Percentiles rank a stretch among this genome's conserved stretches.
phyloP scores from a whole-genome alignment of 2,797 vertebrate species.

The Anguilla pacifica region DNA sequence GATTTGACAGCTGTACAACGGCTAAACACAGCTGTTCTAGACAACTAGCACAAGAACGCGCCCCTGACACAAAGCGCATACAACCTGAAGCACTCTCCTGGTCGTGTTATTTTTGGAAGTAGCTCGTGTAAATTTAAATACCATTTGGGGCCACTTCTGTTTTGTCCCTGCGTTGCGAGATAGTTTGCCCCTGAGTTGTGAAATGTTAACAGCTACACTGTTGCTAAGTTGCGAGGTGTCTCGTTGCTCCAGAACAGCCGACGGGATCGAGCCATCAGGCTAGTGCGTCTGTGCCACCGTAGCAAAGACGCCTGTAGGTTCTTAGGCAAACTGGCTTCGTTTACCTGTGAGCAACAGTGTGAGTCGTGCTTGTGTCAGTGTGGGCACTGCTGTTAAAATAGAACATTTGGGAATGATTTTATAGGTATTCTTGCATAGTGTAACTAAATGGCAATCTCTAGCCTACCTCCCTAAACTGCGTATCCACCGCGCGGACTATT shows the following conservation, averaged over 20 bases:
- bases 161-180: neutral
- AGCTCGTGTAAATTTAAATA: too few relatives aligned
- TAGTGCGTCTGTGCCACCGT: neutral
- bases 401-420: neutral
- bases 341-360: neutral
- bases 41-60: constrained; percentile 38
- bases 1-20: constrained; percentile 48
- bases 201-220: neutral
- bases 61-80: constrained; percentile 2
- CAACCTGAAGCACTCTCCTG: neutral
- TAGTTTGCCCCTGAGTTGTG: neutral
- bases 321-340: neutral
- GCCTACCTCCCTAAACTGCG: neutral
- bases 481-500: neutral
- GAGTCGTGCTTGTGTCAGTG: neutral
- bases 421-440: neutral
- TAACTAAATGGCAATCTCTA: neutral
- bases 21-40: constrained; percentile 58
- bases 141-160: neutral
- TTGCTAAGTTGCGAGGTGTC: neutral
- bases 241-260: neutral
- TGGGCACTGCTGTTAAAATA: neutral
- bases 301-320: neutral
- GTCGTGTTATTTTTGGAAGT: neutral
- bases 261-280: neutral